phyloP scores from a whole-genome alignment of 2,888 invertebrate genomes.

The Platycnemis pennipes region DNA sequence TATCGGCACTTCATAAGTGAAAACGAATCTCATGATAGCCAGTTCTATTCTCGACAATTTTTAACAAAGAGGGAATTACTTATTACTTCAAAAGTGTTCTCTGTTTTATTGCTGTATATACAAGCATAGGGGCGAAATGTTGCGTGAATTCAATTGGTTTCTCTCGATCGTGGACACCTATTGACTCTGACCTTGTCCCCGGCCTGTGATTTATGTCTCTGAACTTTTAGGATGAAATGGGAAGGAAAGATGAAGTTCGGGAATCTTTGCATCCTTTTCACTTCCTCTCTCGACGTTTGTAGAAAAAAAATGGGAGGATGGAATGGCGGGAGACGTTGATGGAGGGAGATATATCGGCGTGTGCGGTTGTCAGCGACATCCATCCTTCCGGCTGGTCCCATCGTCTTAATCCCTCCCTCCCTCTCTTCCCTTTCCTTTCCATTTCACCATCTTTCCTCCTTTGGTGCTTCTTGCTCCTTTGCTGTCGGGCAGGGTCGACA shows the following conservation, averaged over 20 bases:
- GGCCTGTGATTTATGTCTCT: background rate
- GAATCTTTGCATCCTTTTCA: background rate
- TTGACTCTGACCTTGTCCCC: background rate
- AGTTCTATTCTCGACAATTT: too few relatives aligned
- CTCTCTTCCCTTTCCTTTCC: background rate
- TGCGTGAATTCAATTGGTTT: too few relatives aligned
- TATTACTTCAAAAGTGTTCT: too few relatives aligned
- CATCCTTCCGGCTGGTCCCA: background rate
- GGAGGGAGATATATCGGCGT: slow-evolving; percentile 6
- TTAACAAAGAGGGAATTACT: too few relatives aligned
- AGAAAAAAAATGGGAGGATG: background rate
- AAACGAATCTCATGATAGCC: too few relatives aligned
- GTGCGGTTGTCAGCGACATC: slow-evolving; percentile 23
- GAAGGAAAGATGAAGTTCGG: background rate
- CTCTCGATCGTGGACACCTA: background rate
- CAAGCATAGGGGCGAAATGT: too few relatives aligned
- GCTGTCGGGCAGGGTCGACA: background rate
- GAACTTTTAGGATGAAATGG: background rate
- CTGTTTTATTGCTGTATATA: too few relatives aligned
- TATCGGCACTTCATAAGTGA: too few relatives aligned
- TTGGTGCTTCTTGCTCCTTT: background rate
- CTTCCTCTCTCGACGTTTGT: background rate
- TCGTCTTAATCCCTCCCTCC: background rate
- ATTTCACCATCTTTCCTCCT: background rate
- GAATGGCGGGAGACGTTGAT: background rate